phyloP scores from a whole-genome alignment of 2,113 vertebrate species.

The Pterocles gutturalis region DNA sequence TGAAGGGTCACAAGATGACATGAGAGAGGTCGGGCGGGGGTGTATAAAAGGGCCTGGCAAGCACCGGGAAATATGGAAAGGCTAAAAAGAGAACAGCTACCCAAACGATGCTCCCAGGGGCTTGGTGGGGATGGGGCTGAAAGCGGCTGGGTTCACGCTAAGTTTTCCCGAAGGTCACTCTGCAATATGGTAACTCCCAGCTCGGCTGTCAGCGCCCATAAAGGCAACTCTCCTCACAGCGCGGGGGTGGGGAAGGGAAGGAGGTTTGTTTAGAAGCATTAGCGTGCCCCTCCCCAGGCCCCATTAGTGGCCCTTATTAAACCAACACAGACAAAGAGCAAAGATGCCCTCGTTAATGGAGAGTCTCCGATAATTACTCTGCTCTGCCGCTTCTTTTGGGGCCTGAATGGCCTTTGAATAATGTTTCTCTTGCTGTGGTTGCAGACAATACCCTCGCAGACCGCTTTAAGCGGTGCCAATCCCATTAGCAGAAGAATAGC shows the following conservation, averaged over 20 bases:
- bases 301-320: slow-evolving; percentile 87
- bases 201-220: slow-evolving; percentile 68
- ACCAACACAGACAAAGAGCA: slow-evolving; percentile 85
- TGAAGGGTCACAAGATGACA: slow-evolving; percentile 47
- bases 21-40: slow-evolving; percentile 7
- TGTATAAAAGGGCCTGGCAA: not conserved
- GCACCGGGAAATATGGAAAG: not conserved
- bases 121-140: slow-evolving; percentile 36
- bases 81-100: slow-evolving; percentile 28
- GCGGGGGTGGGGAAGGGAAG: slow-evolving; percentile 57
- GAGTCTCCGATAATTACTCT: slow-evolving; percentile 85
- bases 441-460: slow-evolving; percentile 80
- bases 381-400: slow-evolving; percentile 79
- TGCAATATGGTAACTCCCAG: slow-evolving; percentile 74
- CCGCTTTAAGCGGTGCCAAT: slow-evolving; percentile 83
- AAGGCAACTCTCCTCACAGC: slow-evolving; percentile 65
- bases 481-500: slow-evolving; percentile 84
- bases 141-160: slow-evolving; percentile 54
- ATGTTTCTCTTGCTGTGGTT: slow-evolving; percentile 85
- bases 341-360: slow-evolving; percentile 83
- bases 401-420: slow-evolving; percentile 86
- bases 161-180: slow-evolving; percentile 73
- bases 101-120: slow-evolving; percentile 5
- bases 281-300: slow-evolving; percentile 76
- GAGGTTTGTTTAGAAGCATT: slow-evolving; percentile 85